phyloP scores from a whole-genome alignment of 2,888 invertebrate genomes.

The Chesias legatella region DNA sequence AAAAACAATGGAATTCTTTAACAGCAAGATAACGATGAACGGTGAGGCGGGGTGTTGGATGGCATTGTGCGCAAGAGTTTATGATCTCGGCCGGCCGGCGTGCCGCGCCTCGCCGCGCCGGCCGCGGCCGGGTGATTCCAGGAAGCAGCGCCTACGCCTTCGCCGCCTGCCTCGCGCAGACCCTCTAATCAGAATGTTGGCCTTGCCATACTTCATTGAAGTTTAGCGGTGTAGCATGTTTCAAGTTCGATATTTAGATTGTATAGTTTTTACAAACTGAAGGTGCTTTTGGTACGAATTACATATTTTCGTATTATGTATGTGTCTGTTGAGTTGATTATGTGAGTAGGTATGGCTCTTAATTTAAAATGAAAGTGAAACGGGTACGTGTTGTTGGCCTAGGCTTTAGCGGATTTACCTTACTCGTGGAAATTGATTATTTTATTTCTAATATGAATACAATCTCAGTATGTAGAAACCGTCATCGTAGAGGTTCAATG shows the following conservation, averaged over 20 bases:
- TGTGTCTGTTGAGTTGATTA: too few relatives aligned
- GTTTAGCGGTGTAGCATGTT: slow-evolving; percentile 47
- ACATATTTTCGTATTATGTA: too few relatives aligned
- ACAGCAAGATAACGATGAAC: slow-evolving; percentile 33
- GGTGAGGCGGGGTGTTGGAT: slow-evolving; percentile 31
- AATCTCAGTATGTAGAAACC: too few relatives aligned
- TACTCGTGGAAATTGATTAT: too few relatives aligned
- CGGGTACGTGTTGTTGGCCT: too few relatives aligned
- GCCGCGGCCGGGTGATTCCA: slow-evolving; percentile 41
- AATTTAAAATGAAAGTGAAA: too few relatives aligned
- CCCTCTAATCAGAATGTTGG: slow-evolving; percentile 51
- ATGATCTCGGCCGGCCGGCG: slow-evolving; percentile 42
- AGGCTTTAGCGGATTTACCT: too few relatives aligned
- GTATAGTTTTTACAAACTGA: slow-evolving; percentile 26
- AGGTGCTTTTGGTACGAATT: not conserved
- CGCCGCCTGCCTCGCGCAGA: slow-evolving; percentile 48
- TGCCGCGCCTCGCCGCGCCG: too few relatives aligned
- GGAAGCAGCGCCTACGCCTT: slow-evolving; percentile 45
- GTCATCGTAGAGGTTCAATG: too few relatives aligned
- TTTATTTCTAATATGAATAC: too few relatives aligned
- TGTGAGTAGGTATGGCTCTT: too few relatives aligned
- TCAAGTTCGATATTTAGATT: slow-evolving; percentile 44
- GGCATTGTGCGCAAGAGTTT: slow-evolving; percentile 62
- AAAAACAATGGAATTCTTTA: too few relatives aligned
- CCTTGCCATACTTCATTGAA: slow-evolving; percentile 48